Percentiles rank a stretch among this genome's conserved stretches.
These are phyloP conservation scores for Sprattus sprattus DNA, from an alignment of 2,113 vertebrate genomes.

Conservation along the genomic window DNA sequence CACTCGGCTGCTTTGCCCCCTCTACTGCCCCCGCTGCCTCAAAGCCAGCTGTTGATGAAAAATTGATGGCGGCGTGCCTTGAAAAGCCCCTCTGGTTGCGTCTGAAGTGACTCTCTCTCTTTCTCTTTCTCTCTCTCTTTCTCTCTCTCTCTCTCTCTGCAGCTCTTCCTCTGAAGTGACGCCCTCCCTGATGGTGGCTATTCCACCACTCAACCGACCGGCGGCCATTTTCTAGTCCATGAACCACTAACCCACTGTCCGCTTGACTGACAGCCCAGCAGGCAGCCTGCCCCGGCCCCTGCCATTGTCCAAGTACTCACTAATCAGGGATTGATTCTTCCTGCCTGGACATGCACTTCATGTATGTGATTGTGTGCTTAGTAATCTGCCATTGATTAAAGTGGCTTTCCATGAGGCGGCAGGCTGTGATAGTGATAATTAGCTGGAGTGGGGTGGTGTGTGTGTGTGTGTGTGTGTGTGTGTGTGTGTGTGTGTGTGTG, in stretches of 20 bases:
- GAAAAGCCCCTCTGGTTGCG: slow-evolving; percentile 63
- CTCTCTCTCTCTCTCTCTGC: too few relatives aligned
- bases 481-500: too few relatives aligned
- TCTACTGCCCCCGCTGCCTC: slow-evolving; percentile 65
- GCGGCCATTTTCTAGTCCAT: slow-evolving; percentile 51
- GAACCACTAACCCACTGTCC: not conserved
- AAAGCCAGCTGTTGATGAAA: slow-evolving; percentile 75
- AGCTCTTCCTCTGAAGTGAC: slow-evolving; percentile 70
- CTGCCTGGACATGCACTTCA: not conserved
- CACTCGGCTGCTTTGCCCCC: slow-evolving; percentile 54
- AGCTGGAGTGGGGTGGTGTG: not conserved
- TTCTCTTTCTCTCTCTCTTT: too few relatives aligned
- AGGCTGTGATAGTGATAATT: slow-evolving; percentile 39
- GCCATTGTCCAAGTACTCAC: slow-evolving; percentile 43
- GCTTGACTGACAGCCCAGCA: slow-evolving; percentile 8
- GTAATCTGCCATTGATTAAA: slow-evolving; percentile 53
- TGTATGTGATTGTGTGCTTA: slow-evolving; percentile 30
- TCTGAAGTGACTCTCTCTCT: too few relatives aligned
- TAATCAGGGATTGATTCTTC: slow-evolving; percentile 53
- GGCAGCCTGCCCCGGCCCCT: not conserved
- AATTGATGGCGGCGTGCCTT: slow-evolving; percentile 74
- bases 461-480: too few relatives aligned
- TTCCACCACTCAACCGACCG: slow-evolving; percentile 46
- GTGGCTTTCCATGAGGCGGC: slow-evolving; percentile 36
- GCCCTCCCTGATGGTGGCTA: slow-evolving; percentile 65